These are phyloP conservation scores for Callocephalon fimbriatum DNA, from an alignment of 2,113 vertebrate genomes.

Conservation along the genomic window DNA sequence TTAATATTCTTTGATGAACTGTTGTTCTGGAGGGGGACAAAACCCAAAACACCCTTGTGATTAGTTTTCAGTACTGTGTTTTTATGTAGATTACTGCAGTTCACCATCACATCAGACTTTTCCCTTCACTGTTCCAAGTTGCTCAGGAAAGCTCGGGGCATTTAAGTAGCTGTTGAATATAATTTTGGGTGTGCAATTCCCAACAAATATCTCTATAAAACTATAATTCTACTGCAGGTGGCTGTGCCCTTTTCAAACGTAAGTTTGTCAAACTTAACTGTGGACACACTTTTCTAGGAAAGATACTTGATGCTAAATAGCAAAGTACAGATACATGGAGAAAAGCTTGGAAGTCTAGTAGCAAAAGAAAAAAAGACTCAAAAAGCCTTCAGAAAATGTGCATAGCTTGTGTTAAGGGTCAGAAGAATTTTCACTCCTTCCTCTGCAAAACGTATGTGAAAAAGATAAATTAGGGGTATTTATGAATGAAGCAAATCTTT, in stretches of 20 bases:
- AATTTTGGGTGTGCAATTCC: background rate
- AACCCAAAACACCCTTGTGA: background rate
- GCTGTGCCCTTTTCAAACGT: background rate
- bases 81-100: background rate
- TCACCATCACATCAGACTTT: accelerated
- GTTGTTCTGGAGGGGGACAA: background rate
- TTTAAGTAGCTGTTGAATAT: background rate
- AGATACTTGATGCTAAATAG: background rate
- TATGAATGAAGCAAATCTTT: background rate
- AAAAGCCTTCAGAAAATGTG: background rate
- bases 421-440: background rate
- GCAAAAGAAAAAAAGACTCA: background rate
- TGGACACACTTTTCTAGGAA: background rate
- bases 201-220: background rate
- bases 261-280: background rate
- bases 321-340: background rate
- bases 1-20: background rate
- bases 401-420: background rate
- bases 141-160: background rate
- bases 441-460: background rate
- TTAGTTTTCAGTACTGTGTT: background rate
- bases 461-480: background rate
- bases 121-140: background rate
- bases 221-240: background rate
- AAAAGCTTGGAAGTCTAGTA: background rate